Evolutionary conservation across 1,140 invertebrate species (phyloP), one percentile per base, ranked within the genome.

Genomic region (Papilio helenus): DNA sequence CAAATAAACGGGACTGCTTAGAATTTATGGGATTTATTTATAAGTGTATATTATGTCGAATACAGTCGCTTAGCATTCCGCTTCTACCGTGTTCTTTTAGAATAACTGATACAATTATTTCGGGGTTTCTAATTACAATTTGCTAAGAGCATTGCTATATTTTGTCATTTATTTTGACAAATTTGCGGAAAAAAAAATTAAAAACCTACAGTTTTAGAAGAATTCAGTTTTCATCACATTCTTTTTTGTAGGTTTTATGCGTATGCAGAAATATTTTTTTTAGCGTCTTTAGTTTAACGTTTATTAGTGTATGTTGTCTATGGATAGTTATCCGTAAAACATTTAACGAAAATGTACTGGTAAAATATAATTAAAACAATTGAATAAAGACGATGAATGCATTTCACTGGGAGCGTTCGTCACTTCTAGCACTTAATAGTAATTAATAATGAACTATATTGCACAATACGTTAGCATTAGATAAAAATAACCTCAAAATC

Each of bases 1-100:
- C 81, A 97, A 97, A 92, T 97, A 95, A 95, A 18, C 39, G 12
- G 61, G 26, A 79, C 20, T 46, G 65, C 39, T 76, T 44, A 76
- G 51, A n/a, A 76, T 39, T 51, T 16, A 51, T 58, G 73, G 34
- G 23, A 76, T 76, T 44, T 9, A 74, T 46, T 46, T 46, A 72
- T 76, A 51, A 61, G 44, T 77, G n/a, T 77, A 76, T 55, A 51
- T 51, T 55, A 55, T 76, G 49, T 76, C 73, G 46, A 68, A 77
- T 77, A 77, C 39, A 77, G 16, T 61, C 55, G 74, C 76, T 65
- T 77, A 77, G 76, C 34, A 77, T 77, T 77, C 16, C 39, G 71
- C 71, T 72, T 72, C 12, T 39, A 72, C 18, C 18, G 71, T 72
- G 34, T 44, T n/a, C 18, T 44, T 39, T 61, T 26, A 61, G 18